Evolutionary conservation across 1,140 invertebrate genomes (phyloP), one percentile per base, ranked within the genome.

Genomic region (Ceratina calcarata): DNA sequence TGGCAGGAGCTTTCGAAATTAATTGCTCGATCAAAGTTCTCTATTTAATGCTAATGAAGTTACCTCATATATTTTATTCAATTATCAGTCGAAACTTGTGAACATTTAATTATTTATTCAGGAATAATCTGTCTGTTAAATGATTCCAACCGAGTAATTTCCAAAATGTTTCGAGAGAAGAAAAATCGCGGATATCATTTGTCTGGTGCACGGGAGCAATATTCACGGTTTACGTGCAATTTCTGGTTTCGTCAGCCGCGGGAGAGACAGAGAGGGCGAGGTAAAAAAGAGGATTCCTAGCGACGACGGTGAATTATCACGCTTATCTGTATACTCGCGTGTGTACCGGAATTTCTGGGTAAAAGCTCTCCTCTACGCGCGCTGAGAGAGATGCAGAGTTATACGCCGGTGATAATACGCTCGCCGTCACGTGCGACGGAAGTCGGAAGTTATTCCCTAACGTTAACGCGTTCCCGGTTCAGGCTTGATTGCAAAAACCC

Each of bases 391-490:
- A 75, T 76, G 82, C 68, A 22, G 60, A 84, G 71, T 83, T 83
- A 79, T 71, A 51, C 24, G 65, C 61, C 69, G 67, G 65, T n/a
- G 74, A 81, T 81, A 81, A 81, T 81, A 77, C 60, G 67, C 68
- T 65, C 32, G 60, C 55, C 79, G 64, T 81, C 60, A 77, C 72
- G 32, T 64, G 74, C 66, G 77, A 55, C 65, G 79, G 69, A 81
- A 65, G 61, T 76, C 73, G 37, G 73, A 84, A 84, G 58, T 85
- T 74, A 27, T 61, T 27, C 51, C 49, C 66, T 7, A 49, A 45
- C 58, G 22, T 58, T 49, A 10, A 45, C 49, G 32, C 20, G 58
- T 69, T 69, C 20, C 57, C 49, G 7, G 37, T 45, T 45, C 51
- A 37, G 27, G 73, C 55, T 61, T 61, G 55, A 84, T 80, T 75